Base-by-base conservation (phyloP, 1,140 invertebrate species). In the Drosophila ironensis region DNA sequence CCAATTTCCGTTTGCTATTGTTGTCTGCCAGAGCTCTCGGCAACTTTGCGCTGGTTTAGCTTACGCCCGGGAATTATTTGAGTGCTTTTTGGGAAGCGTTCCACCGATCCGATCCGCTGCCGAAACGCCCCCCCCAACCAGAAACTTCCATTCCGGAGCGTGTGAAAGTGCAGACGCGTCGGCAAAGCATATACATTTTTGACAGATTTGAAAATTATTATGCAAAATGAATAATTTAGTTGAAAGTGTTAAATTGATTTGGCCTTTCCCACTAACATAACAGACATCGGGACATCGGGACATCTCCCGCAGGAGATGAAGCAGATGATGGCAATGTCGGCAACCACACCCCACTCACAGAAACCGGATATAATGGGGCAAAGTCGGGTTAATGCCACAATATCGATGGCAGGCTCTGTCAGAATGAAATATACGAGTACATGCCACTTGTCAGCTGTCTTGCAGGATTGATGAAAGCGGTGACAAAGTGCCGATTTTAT, bases 201-300 rank as follows among this genome's bases (percentile, higher is more conserved):
- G 80, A 84, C 80, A 84, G 80, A 84, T 84, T 84, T 84, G 80
- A 84, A 84, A 84, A 84, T 84, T 84, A 84, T 84, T 84, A 84
- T 84, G 78, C 78, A 84, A 84, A 84, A 86, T 84, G 78, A 84
- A 84, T 84, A 86, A 84, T 84, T 84, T 84, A 84, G 75, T 71
- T 80, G 80, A 84, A 84, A 84, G 78, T 84, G 78, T 84, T 84
- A 84, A 84, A 84, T 84, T 84, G 78, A 84, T 84, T 84, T 84
- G 82, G 75, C 70, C 80, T 84, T 86, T 68, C 19, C 68, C 71
- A 80, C 80, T 74, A 86, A 38, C 70, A 74, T 42, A 54, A 11
- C 48, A 53, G 42, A 71, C 56, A 44, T 52, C 30, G 42, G 11
- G 40, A 12, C 35, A 12, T 33, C 20, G 27, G 30, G n/a, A 51